Conservation (phyloP, 2,113 vertebrate genomes). For the Bufo bufo region DNA sequence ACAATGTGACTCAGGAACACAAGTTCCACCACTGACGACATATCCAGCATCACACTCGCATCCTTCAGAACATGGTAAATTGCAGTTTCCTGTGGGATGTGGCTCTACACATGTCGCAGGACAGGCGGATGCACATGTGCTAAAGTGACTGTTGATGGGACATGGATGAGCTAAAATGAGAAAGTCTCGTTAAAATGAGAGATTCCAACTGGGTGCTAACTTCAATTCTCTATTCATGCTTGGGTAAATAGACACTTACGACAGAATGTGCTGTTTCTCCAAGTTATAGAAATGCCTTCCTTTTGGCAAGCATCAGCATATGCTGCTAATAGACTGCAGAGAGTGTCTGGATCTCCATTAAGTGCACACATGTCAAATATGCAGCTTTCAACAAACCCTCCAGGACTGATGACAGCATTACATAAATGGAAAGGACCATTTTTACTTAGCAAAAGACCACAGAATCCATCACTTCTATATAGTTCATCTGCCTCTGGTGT, state of each 20-base stretch:
- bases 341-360: constrained; percentile 58
- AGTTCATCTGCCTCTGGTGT: constrained; percentile 49
- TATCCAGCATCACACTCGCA: constrained; percentile 71
- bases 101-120: constrained; percentile 65
- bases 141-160: constrained; percentile 69
- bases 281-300: constrained; percentile 69
- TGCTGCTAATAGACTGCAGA: constrained; percentile 68
- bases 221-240: neutral
- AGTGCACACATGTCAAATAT: constrained; percentile 72
- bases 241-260: constrained; percentile 66
- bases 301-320: constrained; percentile 69
- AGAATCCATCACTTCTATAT: constrained; percentile 68
- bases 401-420: constrained; percentile 62
- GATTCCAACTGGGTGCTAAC: neutral
- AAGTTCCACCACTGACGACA: constrained; percentile 67
- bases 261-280: constrained; percentile 75
- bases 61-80: constrained; percentile 66
- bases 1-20: constrained; percentile 68
- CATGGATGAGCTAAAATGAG: constrained; percentile 57
- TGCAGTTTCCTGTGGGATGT: constrained; percentile 64
- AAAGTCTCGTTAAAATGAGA: neutral
- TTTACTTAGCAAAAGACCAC: constrained; percentile 69
- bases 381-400: constrained; percentile 71
- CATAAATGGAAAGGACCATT: constrained; percentile 72
- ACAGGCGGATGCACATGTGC: constrained; percentile 66